phyloP scores from a whole-genome alignment of 1,140 invertebrate species.

The Stegodyphus mimosarum region DNA sequence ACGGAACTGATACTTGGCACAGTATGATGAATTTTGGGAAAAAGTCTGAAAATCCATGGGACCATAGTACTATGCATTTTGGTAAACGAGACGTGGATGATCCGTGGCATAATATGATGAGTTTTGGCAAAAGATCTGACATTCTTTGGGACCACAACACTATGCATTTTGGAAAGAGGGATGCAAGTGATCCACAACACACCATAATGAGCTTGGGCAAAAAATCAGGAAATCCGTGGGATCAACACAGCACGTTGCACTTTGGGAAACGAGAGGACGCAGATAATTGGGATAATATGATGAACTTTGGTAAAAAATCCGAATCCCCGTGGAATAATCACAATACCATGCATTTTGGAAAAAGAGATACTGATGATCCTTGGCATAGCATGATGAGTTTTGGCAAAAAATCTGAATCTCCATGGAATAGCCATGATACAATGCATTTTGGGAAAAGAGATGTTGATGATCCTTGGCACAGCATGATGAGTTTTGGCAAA shows the following conservation, averaged over 20 bases:
- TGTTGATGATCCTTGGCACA: slow-evolving; percentile 27
- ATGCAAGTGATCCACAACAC: not conserved
- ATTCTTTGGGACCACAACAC: slow-evolving; percentile 23
- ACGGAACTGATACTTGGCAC: slow-evolving; percentile 7
- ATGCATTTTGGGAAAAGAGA: slow-evolving; percentile 37
- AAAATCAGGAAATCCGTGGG: slow-evolving; percentile 13
- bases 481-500: slow-evolving; percentile 27
- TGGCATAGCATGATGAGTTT: slow-evolving; percentile 44
- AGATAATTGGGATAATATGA: not conserved
- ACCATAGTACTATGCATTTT: not conserved
- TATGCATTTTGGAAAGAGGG: not conserved
- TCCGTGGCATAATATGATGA: slow-evolving; percentile 22
- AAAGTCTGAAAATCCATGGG: not conserved
- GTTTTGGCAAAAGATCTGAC: slow-evolving; percentile 29
- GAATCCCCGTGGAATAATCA: slow-evolving; percentile 8
- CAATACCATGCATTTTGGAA: slow-evolving; percentile 9
- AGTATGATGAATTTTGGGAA: slow-evolving; percentile 33
- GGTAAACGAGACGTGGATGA: not conserved
- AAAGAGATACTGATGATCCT: slow-evolving; percentile 7
- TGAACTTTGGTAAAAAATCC: slow-evolving; percentile 17
- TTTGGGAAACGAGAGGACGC: slow-evolving; percentile 4
- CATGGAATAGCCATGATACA: not conserved
- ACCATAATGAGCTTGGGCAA: slow-evolving; percentile 3
- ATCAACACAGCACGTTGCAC: slow-evolving; percentile 1
- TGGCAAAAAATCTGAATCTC: not conserved